Base-by-base conservation (phyloP, 2,797 vertebrate species). In the Danio jaintianensis region DNA sequence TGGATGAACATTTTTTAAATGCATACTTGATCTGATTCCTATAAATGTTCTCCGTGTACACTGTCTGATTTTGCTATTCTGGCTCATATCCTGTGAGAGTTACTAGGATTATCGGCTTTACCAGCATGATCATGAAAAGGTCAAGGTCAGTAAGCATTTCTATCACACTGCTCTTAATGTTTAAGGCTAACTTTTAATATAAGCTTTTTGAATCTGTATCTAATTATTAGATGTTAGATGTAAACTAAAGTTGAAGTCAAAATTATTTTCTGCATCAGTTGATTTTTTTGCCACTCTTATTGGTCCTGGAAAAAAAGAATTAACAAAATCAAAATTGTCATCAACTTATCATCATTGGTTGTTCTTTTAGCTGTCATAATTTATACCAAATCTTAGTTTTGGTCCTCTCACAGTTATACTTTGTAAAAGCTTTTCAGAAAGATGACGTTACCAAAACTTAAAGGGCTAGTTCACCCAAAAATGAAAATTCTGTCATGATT, bases 31-130 rank as follows among this genome's bases (percentile, higher is more conserved):
- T 66, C 12, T 47, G 18, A 22, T 9, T 47, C 13, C 43, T 47
- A 18, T 47, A 4, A 66, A 22, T 66, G 47, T 66, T 7, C 12
- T 47, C 42, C 11, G 22, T 8, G 7, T 47, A 66, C 47, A 66
- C 7, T 0, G 4, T 22, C 43, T 0, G 63, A 66, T 66, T 47
- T 47, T 47, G 43, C 20, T 66, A 47, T 66, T 66, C 43, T 66
- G 18, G 18, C 18, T 66, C 13, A 13, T 22, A 66, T 66, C 18
- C 18, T 66, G 63, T 45, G 12, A 66, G 56, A 29, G 63, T 47
- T 66, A 47, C 42, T 47, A 47, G 63, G 42, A 66, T 66, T 66
- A 66, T 66, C 18, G 12, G 63, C 43, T 66, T 66, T 66, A 66
- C 18, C 63, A 22, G 63, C 43, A 47, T 22, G 43, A 63, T 1